Base-by-base conservation (phyloP, 2,113 vertebrate genomes). In the Urocitellus parryii region DNA sequence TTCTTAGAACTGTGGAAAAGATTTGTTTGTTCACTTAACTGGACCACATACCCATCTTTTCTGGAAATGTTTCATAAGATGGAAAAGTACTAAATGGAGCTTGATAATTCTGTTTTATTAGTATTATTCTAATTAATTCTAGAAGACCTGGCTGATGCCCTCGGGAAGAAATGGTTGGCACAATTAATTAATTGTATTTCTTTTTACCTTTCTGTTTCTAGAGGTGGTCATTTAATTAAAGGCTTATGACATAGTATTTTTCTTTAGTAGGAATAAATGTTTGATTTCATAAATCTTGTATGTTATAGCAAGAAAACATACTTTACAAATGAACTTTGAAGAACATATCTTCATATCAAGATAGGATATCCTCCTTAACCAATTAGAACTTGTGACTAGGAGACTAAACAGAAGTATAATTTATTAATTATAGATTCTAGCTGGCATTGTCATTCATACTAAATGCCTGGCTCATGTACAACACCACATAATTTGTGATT, bases 41-140 rank as follows among this genome's bases (percentile, higher is more conserved):
- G 37, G 25, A 93, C 61, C 76, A 91, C 91, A 76, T 68, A 48
- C 42, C 24, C 63, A 22, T 95, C 58, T 84, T 91, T 94, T 94
- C 95, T 87, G 74, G 79, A 84, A 96, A 92, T 90, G 11, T 72
- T 95, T 97, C 84, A 39, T 95, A 72, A 80, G 63, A 63, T 91
- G 37, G 56, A 90, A 82, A 94, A 88, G 32, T 95, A 80, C 37
- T 89, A 73, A 70, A n/a, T 77, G 14, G 72, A 96, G 63, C 51
- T 96, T 48, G 53, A 94, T 94, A 89, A 84, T 84, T 95, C 76
- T 74, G 45, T 88, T 91, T 94, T 80, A n/a, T 94, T 94, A 51
- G 70, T 93, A 82, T 93, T 96, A 96, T 91, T 95, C 77, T 79
- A 96, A 89, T 72, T 96, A 93, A 89, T 96, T 94, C 17, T 80